These are phyloP conservation scores for Cerceris rybyensis DNA, from an alignment of 2,888 invertebrate species.

Conservation along the genomic window DNA sequence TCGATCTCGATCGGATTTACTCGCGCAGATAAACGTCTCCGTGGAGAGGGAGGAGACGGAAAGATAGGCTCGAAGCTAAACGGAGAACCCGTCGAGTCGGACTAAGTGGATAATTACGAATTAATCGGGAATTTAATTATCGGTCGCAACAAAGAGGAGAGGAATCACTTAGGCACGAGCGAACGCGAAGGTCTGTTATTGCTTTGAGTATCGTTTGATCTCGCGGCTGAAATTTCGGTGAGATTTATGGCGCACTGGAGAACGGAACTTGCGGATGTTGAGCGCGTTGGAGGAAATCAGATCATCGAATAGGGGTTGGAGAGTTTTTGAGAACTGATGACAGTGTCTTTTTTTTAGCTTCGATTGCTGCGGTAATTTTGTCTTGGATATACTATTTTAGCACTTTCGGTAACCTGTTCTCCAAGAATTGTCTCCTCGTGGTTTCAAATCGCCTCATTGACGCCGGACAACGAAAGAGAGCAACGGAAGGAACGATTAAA, in stretches of 20 bases:
- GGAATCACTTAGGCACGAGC: not conserved
- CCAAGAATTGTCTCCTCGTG: not conserved
- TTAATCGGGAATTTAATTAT: constrained; percentile 55
- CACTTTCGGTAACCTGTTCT: too few species aligned
- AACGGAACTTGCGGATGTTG: not conserved
- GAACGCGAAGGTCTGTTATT: not conserved
- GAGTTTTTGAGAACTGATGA: too few species aligned
- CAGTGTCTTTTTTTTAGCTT: too few species aligned
- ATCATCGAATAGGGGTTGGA: not conserved
- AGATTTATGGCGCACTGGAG: not conserved
- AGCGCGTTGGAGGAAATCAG: not conserved
- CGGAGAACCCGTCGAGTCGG: constrained; percentile 1
- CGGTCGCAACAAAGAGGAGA: not conserved
- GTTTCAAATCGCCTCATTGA: not conserved
- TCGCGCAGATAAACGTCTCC: too few species aligned
- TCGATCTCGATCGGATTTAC: too few species aligned
- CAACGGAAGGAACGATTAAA: not conserved
- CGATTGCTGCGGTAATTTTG: too few species aligned
- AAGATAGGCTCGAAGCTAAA: too few species aligned
- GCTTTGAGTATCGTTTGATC: not conserved
- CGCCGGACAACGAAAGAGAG: not conserved
- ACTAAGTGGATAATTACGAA: constrained; percentile 51
- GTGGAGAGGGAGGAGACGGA: too few species aligned
- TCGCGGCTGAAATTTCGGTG: not conserved
- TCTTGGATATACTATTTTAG: too few species aligned